Evolutionary conservation across 2,797 vertebrate genomes (phyloP).

Genomic region (Pseudochirops corinnae): DNA sequence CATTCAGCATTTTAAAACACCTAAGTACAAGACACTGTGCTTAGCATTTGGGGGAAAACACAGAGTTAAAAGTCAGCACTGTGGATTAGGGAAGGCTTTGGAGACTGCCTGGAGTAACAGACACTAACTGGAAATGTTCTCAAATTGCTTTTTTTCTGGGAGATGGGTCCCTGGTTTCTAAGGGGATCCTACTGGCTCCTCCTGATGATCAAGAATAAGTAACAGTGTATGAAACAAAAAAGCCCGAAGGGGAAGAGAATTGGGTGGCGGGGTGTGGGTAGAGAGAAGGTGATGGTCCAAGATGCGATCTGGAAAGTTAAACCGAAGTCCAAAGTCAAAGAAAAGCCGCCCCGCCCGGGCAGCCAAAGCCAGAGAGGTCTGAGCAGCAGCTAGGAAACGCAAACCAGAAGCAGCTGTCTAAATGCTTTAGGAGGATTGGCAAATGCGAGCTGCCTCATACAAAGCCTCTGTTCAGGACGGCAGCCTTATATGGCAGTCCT

Average conservation of each 20-base stretch:
- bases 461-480: not conserved
- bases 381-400: not conserved
- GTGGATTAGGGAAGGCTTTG: not conserved
- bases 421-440: not conserved
- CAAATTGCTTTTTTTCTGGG: not conserved
- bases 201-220: not conserved
- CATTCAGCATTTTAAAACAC: not conserved
- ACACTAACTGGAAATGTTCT: not conserved
- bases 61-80: not conserved
- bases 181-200: too few relatives aligned
- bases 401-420: not conserved
- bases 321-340: not conserved
- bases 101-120: not conserved
- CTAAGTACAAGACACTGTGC: not conserved
- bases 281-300: not conserved
- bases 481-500: not conserved
- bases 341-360: not conserved
- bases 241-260: not conserved
- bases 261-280: not conserved
- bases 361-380: not conserved
- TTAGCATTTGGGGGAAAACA: not conserved
- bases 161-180: not conserved
- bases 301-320: not conserved
- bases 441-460: not conserved
- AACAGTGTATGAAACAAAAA: not conserved